These are phyloP conservation scores for Sebastes jordani DNA, from an alignment of 2,797 vertebrate genomes.

Conservation along the genomic window DNA sequence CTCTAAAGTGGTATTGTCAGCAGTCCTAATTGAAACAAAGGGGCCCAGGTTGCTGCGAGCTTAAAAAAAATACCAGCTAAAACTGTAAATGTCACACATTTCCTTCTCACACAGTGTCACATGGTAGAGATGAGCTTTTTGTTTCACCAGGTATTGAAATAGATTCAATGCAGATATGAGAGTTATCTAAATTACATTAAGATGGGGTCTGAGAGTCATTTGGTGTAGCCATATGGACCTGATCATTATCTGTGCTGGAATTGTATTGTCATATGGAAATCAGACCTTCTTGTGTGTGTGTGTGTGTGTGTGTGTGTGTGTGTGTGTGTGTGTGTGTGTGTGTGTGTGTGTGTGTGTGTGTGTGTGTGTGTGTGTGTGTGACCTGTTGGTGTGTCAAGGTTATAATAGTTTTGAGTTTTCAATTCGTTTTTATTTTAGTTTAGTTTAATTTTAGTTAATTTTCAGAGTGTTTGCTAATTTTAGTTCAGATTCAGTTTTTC, in stretches of 20 bases:
- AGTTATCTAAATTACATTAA: not conserved
- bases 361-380: not conserved
- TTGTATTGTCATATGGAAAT: conserved; percentile 1
- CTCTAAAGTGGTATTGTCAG: conserved; percentile 34
- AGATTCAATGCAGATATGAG: not conserved
- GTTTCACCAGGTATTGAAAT: not conserved
- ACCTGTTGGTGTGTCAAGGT: not conserved
- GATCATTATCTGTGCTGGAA: not conserved
- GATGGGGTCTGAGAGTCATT: not conserved
- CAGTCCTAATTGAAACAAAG: conserved; percentile 36
- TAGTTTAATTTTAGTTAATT: not conserved
- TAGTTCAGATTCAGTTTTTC: too few species aligned
- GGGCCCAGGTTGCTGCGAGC: not conserved
- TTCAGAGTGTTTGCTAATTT: not conserved
- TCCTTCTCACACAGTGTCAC: conserved; percentile 4
- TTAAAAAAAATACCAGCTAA: not conserved
- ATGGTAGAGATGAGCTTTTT: not conserved
- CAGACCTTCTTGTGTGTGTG: not conserved
- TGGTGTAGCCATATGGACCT: not conserved
- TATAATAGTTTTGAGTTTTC: not conserved
- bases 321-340: not conserved
- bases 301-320: not conserved
- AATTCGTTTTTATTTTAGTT: not conserved
- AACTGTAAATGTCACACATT: conserved; percentile 34
- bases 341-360: not conserved